Percentiles rank a stretch among this genome's conserved stretches.
These are phyloP conservation scores for Agriopis aurantiaria DNA, from an alignment of 2,888 invertebrate species.

Conservation along the genomic window DNA sequence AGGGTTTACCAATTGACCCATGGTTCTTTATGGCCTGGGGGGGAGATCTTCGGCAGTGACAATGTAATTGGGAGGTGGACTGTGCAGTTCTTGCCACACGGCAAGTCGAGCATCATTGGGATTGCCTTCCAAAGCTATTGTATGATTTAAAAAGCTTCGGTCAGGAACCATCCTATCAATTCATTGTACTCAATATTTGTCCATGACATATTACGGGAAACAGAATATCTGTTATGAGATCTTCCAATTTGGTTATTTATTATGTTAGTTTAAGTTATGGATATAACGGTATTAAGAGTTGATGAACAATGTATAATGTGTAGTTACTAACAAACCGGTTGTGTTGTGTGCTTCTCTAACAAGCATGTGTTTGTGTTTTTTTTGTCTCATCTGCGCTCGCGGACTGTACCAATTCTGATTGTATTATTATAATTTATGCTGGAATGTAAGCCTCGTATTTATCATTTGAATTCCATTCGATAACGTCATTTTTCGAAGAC, in stretches of 20 bases:
- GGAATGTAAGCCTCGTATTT: constrained; percentile 73
- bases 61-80: too few relatives aligned
- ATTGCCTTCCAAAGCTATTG: too few relatives aligned
- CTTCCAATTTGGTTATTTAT: constrained; percentile 83
- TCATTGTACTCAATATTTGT: constrained; percentile 31
- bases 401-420: constrained; percentile 65
- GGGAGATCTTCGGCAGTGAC: too few relatives aligned
- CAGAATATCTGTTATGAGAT: constrained; percentile 65
- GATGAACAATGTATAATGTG: constrained; percentile 79
- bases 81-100: too few relatives aligned
- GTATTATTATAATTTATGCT: constrained; percentile 83
- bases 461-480: constrained; percentile 62
- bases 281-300: constrained; percentile 73
- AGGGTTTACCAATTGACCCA: too few relatives aligned
- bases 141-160: too few relatives aligned
- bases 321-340: constrained; percentile 85
- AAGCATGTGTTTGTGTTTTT: constrained; percentile 83
- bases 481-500: constrained; percentile 63
- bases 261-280: constrained; percentile 70
- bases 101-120: too few relatives aligned
- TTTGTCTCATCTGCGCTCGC: constrained; percentile 50
- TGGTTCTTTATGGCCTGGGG: too few relatives aligned
- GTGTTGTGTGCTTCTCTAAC: constrained; percentile 85
- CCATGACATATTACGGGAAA: constrained; percentile 44
- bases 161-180: constrained; percentile 16